These are phyloP conservation scores for Malurus elegans DNA, from an alignment of 2,113 vertebrate genomes.

Conservation along the genomic window DNA sequence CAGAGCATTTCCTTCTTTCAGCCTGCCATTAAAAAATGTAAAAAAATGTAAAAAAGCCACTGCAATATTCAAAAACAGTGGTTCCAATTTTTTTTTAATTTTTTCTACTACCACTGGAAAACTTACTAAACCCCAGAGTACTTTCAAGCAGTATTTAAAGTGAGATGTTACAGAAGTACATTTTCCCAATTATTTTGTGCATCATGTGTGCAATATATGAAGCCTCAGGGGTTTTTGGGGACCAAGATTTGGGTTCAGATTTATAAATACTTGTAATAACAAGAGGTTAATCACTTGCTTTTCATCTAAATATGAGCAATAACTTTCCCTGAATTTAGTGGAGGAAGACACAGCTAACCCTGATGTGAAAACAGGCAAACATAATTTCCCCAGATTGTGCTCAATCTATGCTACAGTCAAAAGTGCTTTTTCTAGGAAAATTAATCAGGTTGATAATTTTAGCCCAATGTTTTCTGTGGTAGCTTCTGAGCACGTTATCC, in stretches of 20 bases:
- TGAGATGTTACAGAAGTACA: not conserved
- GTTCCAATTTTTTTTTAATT: not conserved
- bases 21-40: not conserved
- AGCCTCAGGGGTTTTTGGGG: fast-evolving
- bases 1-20: not conserved
- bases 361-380: not conserved
- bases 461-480: not conserved
- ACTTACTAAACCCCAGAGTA: not conserved
- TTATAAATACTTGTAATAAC: not conserved
- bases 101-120: not conserved
- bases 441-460: not conserved
- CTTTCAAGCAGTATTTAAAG: not conserved
- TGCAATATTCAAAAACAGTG: not conserved
- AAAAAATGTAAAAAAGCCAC: not conserved
- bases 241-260: not conserved
- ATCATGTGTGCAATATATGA: fast-evolving
- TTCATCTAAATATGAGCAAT: not conserved
- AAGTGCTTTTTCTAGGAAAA: not conserved
- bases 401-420: not conserved
- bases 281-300: not conserved
- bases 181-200: not conserved
- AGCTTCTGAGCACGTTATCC: not conserved
- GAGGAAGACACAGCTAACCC: not conserved
- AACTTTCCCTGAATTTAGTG: not conserved
- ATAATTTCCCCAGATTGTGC: not conserved